phyloP scores from a whole-genome alignment of 1,140 invertebrate species.

The Phthorimaea operculella region DNA sequence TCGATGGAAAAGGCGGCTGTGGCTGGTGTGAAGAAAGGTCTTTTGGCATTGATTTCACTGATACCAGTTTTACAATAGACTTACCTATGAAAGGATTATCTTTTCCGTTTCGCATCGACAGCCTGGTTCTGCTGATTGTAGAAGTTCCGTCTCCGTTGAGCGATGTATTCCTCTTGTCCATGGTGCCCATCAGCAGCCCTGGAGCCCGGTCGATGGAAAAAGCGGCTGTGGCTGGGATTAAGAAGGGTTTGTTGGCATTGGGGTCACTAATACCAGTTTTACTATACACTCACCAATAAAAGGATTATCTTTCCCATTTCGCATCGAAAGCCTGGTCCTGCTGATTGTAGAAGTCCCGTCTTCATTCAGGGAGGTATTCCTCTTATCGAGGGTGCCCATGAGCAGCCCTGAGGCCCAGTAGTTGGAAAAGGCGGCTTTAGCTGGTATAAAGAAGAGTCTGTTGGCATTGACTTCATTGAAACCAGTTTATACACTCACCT shows the following conservation, averaged over 20 bases:
- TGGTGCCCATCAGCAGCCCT: constrained; percentile 55
- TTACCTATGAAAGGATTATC: constrained; percentile 60
- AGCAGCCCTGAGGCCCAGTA: constrained; percentile 49
- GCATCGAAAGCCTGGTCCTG: constrained; percentile 49
- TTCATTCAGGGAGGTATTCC: constrained; percentile 50
- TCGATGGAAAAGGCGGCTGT: constrained; percentile 45
- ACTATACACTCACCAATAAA: constrained; percentile 52
- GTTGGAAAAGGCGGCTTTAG: no score
- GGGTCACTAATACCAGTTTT: no score
- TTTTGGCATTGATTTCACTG: no score
- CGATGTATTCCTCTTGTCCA: constrained; percentile 53
- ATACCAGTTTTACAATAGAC: no score
- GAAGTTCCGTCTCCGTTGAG: constrained; percentile 52
- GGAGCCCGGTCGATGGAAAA: constrained; percentile 42
- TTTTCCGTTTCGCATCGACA: constrained; percentile 59
- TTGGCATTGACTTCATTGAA: constrained; percentile 21
- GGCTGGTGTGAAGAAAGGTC: constrained; percentile 63
- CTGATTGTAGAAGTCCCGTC: constrained; percentile 52
- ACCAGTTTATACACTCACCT: constrained; percentile 31
- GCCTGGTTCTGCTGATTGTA: constrained; percentile 49
- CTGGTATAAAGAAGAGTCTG: constrained; percentile 64
- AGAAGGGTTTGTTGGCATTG: no score
- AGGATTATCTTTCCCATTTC: constrained; percentile 62
- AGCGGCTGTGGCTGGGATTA: constrained; percentile 59
- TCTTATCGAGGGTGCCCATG: constrained; percentile 57